These are phyloP conservation scores for Holothuria glaberrima DNA, from an alignment of 35 echinoderm and acorn worm species.

Conservation along the genomic window DNA sequence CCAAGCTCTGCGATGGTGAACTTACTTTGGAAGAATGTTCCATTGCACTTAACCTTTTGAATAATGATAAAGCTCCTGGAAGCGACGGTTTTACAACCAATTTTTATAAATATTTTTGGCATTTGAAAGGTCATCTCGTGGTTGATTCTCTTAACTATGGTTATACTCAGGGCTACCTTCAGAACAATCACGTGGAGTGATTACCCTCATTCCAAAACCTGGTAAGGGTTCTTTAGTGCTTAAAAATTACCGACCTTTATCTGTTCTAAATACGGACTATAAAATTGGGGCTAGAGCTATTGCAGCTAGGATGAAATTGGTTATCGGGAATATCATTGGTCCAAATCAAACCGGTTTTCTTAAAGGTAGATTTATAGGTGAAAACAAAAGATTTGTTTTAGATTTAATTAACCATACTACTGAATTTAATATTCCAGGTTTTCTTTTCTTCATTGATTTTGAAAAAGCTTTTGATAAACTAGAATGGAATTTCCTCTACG, in stretches of 20 bases:
- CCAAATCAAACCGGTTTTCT: too few relatives aligned
- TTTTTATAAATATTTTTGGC: neutral
- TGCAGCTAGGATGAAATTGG: neutral
- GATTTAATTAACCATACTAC: neutral
- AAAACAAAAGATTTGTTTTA: slow-evolving; percentile 3
- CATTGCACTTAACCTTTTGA: neutral
- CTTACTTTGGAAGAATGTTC: neutral
- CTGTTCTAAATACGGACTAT: neutral
- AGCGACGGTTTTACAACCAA: neutral
- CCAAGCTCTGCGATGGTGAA: neutral
- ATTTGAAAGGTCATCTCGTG: neutral
- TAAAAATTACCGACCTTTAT: slow-evolving; percentile 5
- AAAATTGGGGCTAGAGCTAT: slow-evolving; percentile 29
- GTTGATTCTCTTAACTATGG: neutral
- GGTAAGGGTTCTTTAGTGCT: neutral
- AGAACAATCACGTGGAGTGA: slow-evolving; percentile 8
- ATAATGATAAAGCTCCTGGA: slow-evolving; percentile 11
- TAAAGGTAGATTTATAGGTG: slow-evolving; percentile 33
- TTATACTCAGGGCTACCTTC: neutral
- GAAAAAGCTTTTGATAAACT: neutral
- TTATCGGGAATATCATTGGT: neutral
- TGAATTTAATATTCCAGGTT: neutral
- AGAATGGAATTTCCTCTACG: neutral
- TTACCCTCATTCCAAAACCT: slow-evolving; percentile 28
- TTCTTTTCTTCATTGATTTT: neutral